These are phyloP conservation scores for Drosophila buzzatii DNA, from an alignment of 2,888 invertebrate species.

Conservation along the genomic window DNA sequence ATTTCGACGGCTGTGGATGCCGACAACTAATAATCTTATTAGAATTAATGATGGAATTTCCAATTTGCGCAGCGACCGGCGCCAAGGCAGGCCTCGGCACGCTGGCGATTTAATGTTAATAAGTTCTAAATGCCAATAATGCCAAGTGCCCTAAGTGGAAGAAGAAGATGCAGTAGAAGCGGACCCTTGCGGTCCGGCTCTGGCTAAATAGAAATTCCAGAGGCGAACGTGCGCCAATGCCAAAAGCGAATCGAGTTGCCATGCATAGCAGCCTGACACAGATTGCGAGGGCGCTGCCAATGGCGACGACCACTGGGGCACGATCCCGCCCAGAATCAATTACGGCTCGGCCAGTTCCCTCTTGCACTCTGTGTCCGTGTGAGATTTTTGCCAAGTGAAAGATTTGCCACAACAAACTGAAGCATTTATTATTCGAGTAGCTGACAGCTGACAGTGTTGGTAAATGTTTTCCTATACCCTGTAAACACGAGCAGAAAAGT, in stretches of 20 bases:
- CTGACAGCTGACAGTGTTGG: not conserved
- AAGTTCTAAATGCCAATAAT: constrained; percentile 74
- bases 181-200: constrained; percentile 28
- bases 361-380: not conserved
- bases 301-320: constrained; percentile 31
- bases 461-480: not conserved
- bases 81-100: constrained; percentile 15
- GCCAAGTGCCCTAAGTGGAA: constrained; percentile 53
- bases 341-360: constrained; percentile 5
- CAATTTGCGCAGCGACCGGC: constrained; percentile 70
- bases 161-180: not conserved
- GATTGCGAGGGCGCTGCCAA: constrained; percentile 60
- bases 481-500: too few species aligned
- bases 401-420: constrained; percentile 10
- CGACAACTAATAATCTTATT: constrained; percentile 84
- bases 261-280: constrained; percentile 63
- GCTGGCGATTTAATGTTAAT: constrained; percentile 75
- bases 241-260: constrained; percentile 51
- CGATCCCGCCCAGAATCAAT: constrained; percentile 17
- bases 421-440: not conserved
- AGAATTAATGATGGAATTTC: constrained; percentile 82
- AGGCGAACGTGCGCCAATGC: constrained; percentile 64
- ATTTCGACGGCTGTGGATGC: constrained; percentile 29
- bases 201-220: constrained; percentile 76
- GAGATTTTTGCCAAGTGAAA: constrained; percentile 3